These are phyloP conservation scores for Rhizoglyphus robini DNA, from an alignment of 1,140 invertebrate species.

Conservation along the genomic window DNA sequence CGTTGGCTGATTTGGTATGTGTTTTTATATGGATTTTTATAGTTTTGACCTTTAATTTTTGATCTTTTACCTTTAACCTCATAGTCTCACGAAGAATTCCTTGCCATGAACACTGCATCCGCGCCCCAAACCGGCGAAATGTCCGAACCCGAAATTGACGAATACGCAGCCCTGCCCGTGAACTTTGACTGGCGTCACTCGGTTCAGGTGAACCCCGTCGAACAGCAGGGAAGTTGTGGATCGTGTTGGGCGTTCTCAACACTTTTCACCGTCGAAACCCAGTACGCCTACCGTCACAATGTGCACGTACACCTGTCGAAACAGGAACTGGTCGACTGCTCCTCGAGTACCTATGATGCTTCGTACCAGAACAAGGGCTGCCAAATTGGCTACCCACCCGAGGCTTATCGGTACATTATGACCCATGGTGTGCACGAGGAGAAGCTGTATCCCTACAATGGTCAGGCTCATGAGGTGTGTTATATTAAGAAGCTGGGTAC, in stretches of 20 bases:
- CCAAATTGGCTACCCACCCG: slow-evolving; percentile 82
- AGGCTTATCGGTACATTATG: slow-evolving; percentile 46
- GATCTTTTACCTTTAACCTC: too few species aligned
- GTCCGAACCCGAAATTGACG: background rate
- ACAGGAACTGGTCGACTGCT: slow-evolving; percentile 93
- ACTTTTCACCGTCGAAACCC: slow-evolving; percentile 21
- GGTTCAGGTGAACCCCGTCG: slow-evolving; percentile 35
- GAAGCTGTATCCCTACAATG: background rate
- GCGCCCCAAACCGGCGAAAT: background rate
- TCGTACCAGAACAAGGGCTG: slow-evolving; percentile 52
- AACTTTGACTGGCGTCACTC: slow-evolving; percentile 35
- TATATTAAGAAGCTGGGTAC: background rate
- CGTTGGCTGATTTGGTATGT: background rate
- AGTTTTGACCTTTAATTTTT: too few species aligned
- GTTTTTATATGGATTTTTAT: too few species aligned
- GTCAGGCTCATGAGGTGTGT: background rate
- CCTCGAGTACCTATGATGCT: slow-evolving; percentile 50
- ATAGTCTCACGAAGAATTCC: background rate
- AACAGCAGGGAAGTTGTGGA: slow-evolving; percentile 33
- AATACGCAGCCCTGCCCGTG: slow-evolving; percentile 14
- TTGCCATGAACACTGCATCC: too few species aligned
- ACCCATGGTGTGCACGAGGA: background rate
- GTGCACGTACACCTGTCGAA: slow-evolving; percentile 80
- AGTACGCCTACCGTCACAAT: slow-evolving; percentile 35
- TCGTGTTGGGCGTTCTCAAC: slow-evolving; percentile 31